A percentile compares a stretch with the other conserved stretches of the same genome.
Evolutionary conservation across 2,888 invertebrate species (phyloP).

Genomic region (Oeneis ivallda): DNA sequence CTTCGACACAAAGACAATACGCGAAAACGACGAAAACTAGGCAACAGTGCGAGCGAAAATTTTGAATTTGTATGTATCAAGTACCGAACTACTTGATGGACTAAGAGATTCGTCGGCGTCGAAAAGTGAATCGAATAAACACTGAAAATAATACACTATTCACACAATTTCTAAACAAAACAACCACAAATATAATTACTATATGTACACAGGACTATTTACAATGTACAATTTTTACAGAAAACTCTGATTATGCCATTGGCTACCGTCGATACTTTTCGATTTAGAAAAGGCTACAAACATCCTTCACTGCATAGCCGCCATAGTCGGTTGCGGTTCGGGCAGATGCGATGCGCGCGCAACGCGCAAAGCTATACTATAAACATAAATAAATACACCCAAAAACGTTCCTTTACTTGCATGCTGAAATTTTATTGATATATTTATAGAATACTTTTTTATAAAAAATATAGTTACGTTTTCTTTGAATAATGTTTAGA

Average conservation of each 20-base stretch:
- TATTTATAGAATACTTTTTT: not conserved
- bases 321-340: conserved; percentile 79
- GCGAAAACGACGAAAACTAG: conserved; percentile 52
- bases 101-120: conserved; percentile 81
- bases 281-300: conserved; percentile 80
- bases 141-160: conserved; percentile 83
- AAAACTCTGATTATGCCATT: conserved; percentile 85
- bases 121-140: conserved; percentile 82
- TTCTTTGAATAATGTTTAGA: not conserved
- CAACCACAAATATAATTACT: conserved; percentile 86
- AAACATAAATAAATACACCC: conserved; percentile 65
- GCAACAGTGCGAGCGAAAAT: conserved; percentile 46
- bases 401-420: conserved; percentile 43
- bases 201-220: conserved; percentile 88
- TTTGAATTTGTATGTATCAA: conserved; percentile 59
- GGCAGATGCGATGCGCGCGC: conserved; percentile 81
- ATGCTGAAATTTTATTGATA: not conserved
- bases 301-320: conserved; percentile 80
- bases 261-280: conserved; percentile 84
- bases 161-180: conserved; percentile 83
- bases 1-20: conserved; percentile 80
- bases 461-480: not conserved
- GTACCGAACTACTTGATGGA: conserved; percentile 71
- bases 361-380: conserved; percentile 77
- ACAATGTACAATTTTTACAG: conserved; percentile 86